Evolutionary conservation across 1,140 invertebrate genomes (phyloP).

Genomic region (Dysdera silvatica): DNA sequence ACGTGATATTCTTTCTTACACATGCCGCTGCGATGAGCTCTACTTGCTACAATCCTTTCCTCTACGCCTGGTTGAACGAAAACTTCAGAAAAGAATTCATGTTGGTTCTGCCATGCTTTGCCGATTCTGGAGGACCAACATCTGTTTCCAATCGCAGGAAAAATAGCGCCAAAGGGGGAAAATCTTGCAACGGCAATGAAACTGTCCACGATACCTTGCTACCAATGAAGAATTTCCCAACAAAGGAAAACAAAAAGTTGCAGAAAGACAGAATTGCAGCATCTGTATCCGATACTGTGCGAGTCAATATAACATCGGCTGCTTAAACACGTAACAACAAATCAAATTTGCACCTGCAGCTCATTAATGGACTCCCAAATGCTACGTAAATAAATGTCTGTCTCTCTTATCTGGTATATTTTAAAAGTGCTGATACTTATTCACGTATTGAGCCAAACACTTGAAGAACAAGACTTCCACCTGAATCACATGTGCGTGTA

Average conservation of each 20-base stretch:
- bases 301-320: slow-evolving; percentile 21
- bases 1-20: slow-evolving; percentile 47
- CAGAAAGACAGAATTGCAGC: slow-evolving; percentile 23
- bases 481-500: no score
- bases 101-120: slow-evolving; percentile 31
- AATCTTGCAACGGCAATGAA: slow-evolving; percentile 25
- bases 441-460: no score
- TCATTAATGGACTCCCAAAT: no score
- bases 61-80: slow-evolving; percentile 49
- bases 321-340: no score
- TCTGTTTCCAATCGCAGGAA: background rate
- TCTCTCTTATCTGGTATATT: no score
- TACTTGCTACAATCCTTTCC: slow-evolving; percentile 51
- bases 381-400: no score
- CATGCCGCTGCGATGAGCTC: slow-evolving; percentile 52
- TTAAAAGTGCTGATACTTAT: no score
- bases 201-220: slow-evolving; percentile 22
- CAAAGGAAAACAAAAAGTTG: slow-evolving; percentile 18
- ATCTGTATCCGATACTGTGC: slow-evolving; percentile 14
- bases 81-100: slow-evolving; percentile 37
- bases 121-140: background rate
- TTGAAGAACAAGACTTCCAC: no score
- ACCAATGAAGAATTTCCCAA: slow-evolving; percentile 16
- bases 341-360: no score
- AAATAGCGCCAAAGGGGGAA: slow-evolving; percentile 13